Evolutionary conservation across 2,113 vertebrate genomes (phyloP), one percentile per base, ranked within the genome.

Genomic region (Corythaeola cristata): DNA sequence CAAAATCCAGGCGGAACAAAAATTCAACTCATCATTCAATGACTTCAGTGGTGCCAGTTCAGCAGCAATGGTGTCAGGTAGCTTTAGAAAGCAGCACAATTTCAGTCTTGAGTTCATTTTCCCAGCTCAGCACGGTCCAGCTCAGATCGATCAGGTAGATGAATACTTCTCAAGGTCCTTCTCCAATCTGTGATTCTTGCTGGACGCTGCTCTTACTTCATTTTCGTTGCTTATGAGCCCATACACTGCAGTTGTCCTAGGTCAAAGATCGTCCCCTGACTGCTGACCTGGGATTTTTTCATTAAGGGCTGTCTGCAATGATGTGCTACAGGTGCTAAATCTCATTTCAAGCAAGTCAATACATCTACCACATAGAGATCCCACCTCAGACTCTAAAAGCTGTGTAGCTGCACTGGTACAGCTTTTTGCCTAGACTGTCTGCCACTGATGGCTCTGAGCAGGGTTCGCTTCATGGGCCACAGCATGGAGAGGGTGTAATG

Each of bases 1-100:
- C 92, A 92, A 85, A 95, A 96, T 75, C 33, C 86, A 92, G 77
- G 94, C 95, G 77, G 45, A 90, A 88, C 79, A 89, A 90, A 84
- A 95, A 87, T 92, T 56, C 56, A 92, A 10, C 68, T 52, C 86
- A 68, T 92, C 76, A 53, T 50, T 95, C 76, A 94, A 18, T 75
- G 88, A 47, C n/a, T 24, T 90, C 63, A 63, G 66, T 9, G 9
- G n/a, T 89, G 93, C 76, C 44, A 84, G 8, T 68, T 95, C 90
- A 97, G 90, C 90, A 82, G 90, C 44, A 67, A 0, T 15, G 47
- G 41, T 91, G 79, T 77, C 47, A 67, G 85, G 32, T 23, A 44
- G 32, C n/a, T 71, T 67, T 84, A 74, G 24, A 60, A 59, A 75
- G 67, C 50, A 88, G 23, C 20, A 74, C 4, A n/a, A 14, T 17